A percentile compares a stretch with the other conserved stretches of the same genome.
phyloP scores from a whole-genome alignment of 2,888 invertebrate species.

The Dasypolia templi region DNA sequence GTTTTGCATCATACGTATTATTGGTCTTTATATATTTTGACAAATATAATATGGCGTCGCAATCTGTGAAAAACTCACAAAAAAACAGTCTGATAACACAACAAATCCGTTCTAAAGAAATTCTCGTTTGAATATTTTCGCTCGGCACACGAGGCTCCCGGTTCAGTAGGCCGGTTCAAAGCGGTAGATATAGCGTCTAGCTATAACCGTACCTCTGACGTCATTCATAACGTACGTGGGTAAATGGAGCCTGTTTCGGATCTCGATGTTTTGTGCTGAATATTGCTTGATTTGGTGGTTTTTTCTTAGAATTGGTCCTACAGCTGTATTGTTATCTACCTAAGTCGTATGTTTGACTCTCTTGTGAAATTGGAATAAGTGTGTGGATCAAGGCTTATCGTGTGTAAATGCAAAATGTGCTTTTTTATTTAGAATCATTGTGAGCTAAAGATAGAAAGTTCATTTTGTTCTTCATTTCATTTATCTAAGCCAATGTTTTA shows the following conservation, averaged over 20 bases:
- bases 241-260: slow-evolving; percentile 29
- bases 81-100: slow-evolving; percentile 53
- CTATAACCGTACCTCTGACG: slow-evolving; percentile 73
- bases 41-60: not conserved
- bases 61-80: slow-evolving; percentile 1
- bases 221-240: slow-evolving; percentile 56
- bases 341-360: not conserved
- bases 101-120: slow-evolving; percentile 58
- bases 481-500: not conserved
- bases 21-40: not conserved
- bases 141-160: slow-evolving; percentile 70
- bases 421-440: not conserved
- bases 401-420: no score
- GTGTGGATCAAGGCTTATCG: no score
- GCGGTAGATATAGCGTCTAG: slow-evolving; percentile 69
- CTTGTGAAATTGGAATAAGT: not conserved
- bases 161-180: slow-evolving; percentile 79
- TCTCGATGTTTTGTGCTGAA: slow-evolving; percentile 45
- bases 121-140: slow-evolving; percentile 69
- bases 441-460: not conserved
- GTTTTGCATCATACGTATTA: not conserved
- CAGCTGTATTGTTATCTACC: not conserved
- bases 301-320: slow-evolving; percentile 9
- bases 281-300: slow-evolving; percentile 20
- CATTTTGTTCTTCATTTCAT: not conserved